Base-by-base conservation (phyloP, 2,888 invertebrate species). In the Suillia variegata region DNA sequence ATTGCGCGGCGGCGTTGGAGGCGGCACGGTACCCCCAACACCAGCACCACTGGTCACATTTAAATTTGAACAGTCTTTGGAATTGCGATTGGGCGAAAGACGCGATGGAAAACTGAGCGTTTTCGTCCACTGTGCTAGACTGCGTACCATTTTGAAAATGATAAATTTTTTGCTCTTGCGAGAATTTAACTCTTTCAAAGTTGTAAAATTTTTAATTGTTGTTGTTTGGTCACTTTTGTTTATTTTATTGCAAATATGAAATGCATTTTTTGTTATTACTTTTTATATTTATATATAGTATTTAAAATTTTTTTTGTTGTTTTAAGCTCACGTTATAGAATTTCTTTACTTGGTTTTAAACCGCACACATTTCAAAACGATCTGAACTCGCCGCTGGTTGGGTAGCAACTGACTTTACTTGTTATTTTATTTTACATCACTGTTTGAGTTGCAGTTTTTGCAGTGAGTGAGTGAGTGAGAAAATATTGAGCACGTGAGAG, bases 41-140 rank as follows among this genome's bases (percentile, higher is more conserved):
- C n/a, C n/a, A 3, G 76, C 75, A 48, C 77, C 83, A 69, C 79
- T 76, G 33, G 85, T 84, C 70, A 85, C 85, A 67, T 85, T 85
- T 60, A 85, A 84, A 66, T 87, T 86, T 22, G 74, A 86, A 78
- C 83, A 84, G 79, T 91, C 91, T 83, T 91, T 91, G 42, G 89
- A 88, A 58, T 88, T 88, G 76, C 91, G 88, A 80, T 92, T 91
- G 15, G 93, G 92, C 62, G 92, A 92, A 77, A 93, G 86, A 82
- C 93, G 86, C 75, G 93, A 89, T 63, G 93, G 93, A 82, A 93
- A 93, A 86, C 93, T 93, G 80, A 93, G 85, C 71, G 93, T 93
- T 86, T 93, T 93, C 83, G 93, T 93, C 93, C 93, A 93, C 86
- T 93, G 92, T 63, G 92, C 88, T 77, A 93, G 85, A 85, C 92